These are phyloP conservation scores for Eupelmus urozonus DNA, from an alignment of 2,888 invertebrate species.

Conservation along the genomic window DNA sequence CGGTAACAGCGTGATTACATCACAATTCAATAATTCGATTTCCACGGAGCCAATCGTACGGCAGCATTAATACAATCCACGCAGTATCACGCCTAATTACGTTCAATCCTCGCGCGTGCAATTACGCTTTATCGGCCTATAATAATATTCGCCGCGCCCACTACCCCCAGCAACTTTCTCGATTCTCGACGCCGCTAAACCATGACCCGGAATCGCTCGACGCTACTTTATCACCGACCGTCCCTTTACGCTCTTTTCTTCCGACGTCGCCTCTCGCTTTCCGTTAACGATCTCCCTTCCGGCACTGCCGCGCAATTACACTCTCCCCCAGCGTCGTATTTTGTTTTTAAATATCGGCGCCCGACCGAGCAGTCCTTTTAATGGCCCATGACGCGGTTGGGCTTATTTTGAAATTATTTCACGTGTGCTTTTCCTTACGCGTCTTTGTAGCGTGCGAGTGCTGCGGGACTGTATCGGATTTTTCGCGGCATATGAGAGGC, in stretches of 20 bases:
- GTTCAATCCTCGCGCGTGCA: too few relatives aligned
- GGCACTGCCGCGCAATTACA: neutral
- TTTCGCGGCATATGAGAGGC: conserved; percentile 13
- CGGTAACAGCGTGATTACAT: too few relatives aligned
- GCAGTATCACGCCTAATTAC: neutral
- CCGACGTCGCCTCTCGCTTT: neutral
- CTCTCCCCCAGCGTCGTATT: too few relatives aligned
- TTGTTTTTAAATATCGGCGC: conserved; percentile 29
- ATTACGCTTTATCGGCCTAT: too few relatives aligned
- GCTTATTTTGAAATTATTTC: conserved; percentile 35
- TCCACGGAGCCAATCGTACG: too few relatives aligned
- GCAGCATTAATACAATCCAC: neutral
- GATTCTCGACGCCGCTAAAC: neutral
- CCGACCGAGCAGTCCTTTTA: neutral
- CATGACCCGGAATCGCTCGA: conserved; percentile 23
- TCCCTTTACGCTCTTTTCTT: neutral
- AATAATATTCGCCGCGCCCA: too few relatives aligned
- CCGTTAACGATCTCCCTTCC: conserved; percentile 2
- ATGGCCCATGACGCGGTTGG: neutral
- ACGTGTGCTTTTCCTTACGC: neutral
- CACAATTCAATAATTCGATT: neutral
- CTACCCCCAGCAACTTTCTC: too few relatives aligned
- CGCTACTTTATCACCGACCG: conserved; percentile 21
- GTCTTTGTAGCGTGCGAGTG: conserved; percentile 4
- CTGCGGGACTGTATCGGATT: conserved; percentile 6